Conservation (phyloP, 2,888 invertebrate genomes). For the Athalia cordata region DNA sequence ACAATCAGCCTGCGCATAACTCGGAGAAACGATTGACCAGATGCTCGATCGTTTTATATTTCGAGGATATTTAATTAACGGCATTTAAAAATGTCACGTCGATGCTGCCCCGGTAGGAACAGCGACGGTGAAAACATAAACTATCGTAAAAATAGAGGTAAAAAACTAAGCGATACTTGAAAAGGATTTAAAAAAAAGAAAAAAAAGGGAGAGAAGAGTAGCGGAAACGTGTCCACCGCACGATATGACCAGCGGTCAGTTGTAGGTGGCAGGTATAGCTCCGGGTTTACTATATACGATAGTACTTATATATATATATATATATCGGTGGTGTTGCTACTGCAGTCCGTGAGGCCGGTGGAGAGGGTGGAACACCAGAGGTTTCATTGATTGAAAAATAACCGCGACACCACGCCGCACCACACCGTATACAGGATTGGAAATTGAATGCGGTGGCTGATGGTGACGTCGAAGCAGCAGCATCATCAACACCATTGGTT, state of each 20-base stretch:
- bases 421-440: conserved; percentile 8
- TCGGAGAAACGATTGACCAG: no score
- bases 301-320: background rate
- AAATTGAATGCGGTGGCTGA: conserved; percentile 36
- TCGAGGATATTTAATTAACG: no score
- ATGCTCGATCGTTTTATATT: no score
- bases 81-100: no score
- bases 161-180: background rate
- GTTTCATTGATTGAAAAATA: conserved; percentile 45
- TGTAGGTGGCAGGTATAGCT: conserved; percentile 25
- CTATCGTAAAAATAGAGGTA: background rate
- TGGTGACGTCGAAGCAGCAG: conserved; percentile 14
- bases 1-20: background rate
- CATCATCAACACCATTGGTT: background rate
- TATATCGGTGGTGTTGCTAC: background rate
- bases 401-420: conserved; percentile 11
- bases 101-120: background rate
- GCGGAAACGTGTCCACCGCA: conserved; percentile 33
- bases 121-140: background rate
- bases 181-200: background rate
- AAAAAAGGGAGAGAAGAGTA: background rate
- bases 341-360: conserved; percentile 11
- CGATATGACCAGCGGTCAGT: conserved; percentile 23
- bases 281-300: conserved; percentile 18
- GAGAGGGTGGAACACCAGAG: conserved; percentile 33